A percentile compares a stretch with the other conserved stretches of the same genome.
Evolutionary conservation across 2,797 vertebrate genomes (phyloP).

Genomic region (Pitangus sulphuratus): DNA sequence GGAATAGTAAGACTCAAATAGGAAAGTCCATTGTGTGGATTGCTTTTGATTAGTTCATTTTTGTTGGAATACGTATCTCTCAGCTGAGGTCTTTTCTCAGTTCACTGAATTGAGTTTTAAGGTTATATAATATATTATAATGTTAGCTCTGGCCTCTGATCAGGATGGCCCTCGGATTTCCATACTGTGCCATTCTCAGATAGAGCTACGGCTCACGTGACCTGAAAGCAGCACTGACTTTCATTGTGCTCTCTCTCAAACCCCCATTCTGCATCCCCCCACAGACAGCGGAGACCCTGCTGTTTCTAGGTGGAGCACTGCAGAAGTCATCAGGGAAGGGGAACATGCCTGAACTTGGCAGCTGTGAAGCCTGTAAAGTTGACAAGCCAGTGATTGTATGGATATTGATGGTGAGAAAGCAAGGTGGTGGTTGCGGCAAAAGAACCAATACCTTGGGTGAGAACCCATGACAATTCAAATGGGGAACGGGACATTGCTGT

Average conservation of each 20-base stretch:
- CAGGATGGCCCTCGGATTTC: not conserved
- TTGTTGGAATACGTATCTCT: not conserved
- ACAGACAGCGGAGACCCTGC: rapidly evolving
- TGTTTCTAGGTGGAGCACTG: not conserved
- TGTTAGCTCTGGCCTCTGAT: not conserved
- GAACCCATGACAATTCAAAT: not conserved
- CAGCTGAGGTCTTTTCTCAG: not conserved
- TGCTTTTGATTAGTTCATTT: not conserved
- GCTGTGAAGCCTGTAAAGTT: not conserved
- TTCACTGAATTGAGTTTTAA: not conserved
- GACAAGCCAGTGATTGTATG: not conserved
- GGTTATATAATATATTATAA: not conserved
- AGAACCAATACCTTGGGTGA: not conserved
- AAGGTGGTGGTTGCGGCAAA: not conserved
- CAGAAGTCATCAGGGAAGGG: not conserved
- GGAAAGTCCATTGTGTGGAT: not conserved
- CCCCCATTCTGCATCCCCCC: not conserved
- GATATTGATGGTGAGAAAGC: not conserved
- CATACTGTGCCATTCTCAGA: not conserved
- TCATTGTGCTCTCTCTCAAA: not conserved
- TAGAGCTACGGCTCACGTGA: not conserved
- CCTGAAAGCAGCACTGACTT: not conserved
- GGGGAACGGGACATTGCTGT: not conserved
- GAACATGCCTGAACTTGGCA: not conserved
- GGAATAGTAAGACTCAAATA: not conserved